Evolutionary conservation across 2,113 vertebrate genomes (phyloP), one percentile per base, ranked within the genome.

Genomic region (Thamnophis sirtalis): DNA sequence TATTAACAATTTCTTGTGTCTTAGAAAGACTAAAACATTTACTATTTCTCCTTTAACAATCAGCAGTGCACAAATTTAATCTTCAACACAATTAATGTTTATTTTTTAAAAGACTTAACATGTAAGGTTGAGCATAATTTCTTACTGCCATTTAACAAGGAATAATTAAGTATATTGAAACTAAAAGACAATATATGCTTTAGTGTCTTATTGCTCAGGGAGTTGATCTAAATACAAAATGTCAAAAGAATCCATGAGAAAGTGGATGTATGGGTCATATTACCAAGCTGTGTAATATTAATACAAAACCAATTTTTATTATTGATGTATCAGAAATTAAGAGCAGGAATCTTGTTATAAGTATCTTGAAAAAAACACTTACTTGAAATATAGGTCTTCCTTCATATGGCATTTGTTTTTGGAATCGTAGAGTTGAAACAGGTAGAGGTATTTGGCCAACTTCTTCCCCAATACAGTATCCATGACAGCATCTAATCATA

Each of bases 271-370:
- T 51, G 19, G 15, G 1, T 38, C 24, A 49, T 60, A 86, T 33
- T 91, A 17, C 63, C 9, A 73, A 91, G 8, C 33, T 48, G 33
- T 88, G 33, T 48, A n/a, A n/a, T 87, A 58, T 60, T 49, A 51
- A 26, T 26, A 15, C 55, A 90, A 63, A 91, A n/a, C 92, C 91
- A 90, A 19, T 22, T 93, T 86, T 50, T 13, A 87, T 89, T 55
- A 4, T 86, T 48, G 53, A 88, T 48, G 9, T 86, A 3, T 86
- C 84, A 51, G 91, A 80, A 33, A 33, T 80, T 21, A 28, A 86
- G 88, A 33, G 84, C 80, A 90, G 2, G n/a, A 89, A 84, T 19
- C 9, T 38, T 43, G 56, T 22, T 48, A 88, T 19, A 68, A 4
- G 33, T 54, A 43, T 24, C 8, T 9, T 38, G 26, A 9, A 4